Conservation (phyloP, 2,797 vertebrate genomes). For the Parambassis ranga region DNA sequence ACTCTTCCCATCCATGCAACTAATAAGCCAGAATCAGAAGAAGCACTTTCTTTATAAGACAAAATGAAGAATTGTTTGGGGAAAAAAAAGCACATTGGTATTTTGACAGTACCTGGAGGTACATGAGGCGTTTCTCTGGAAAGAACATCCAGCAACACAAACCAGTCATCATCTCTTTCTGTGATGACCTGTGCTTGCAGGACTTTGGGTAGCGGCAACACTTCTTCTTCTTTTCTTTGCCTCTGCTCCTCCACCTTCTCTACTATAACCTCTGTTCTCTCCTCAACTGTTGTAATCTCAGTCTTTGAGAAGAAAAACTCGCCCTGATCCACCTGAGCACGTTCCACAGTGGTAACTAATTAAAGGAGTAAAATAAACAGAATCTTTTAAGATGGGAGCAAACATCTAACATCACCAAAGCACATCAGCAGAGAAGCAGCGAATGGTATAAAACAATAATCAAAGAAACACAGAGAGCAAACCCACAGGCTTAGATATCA, state of each 20-base stretch:
- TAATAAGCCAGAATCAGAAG: conserved; percentile 33
- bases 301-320: conserved; percentile 10
- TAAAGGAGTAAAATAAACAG: conserved; percentile 14
- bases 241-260: conserved; percentile 27
- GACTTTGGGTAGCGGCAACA: neutral
- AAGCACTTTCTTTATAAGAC: neutral
- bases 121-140: conserved; percentile 29
- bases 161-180: conserved; percentile 66
- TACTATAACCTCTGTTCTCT: conserved; percentile 11
- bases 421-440: neutral
- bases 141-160: conserved; percentile 52
- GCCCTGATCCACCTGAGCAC: conserved; percentile 6
- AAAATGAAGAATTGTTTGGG: too few species aligned
- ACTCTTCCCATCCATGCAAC: conserved; percentile 20
- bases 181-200: neutral
- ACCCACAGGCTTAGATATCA: neutral
- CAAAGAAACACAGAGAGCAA: neutral
- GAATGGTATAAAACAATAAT: neutral
- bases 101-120: conserved; percentile 54
- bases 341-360: conserved; percentile 23
- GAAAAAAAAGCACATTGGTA: neutral
- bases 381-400: neutral
- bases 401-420: neutral
- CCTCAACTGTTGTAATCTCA: conserved; percentile 4
- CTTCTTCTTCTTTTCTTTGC: conserved; percentile 9